Base-by-base conservation (phyloP, 2,113 vertebrate genomes). In the Bubo bubo region DNA sequence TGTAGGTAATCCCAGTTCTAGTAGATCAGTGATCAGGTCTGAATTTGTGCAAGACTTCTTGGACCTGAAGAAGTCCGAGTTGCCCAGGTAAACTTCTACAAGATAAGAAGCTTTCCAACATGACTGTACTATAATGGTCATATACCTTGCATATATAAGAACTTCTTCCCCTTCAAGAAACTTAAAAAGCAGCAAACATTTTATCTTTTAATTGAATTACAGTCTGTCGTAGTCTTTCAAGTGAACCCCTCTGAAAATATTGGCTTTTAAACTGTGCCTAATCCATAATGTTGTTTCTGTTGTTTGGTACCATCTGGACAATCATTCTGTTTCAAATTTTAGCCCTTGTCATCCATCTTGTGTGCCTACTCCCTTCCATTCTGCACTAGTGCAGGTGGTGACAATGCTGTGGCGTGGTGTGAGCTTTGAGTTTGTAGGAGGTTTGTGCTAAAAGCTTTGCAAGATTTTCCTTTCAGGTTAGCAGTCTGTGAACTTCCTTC, bases 351-450 rank as follows among this genome's bases (percentile, higher is more conserved):
- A 63, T 74, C 22, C 56, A 71, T 74, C 43, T 45, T 47, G 4
- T 2, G 0, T 45, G 82, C 7, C 37, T 77, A 15, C 22, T 95
- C 10, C 14, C 13, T 88, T 35, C 14, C 0, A 0, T 58, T 84
- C 55, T 27, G 18, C 41, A 10, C 22, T 21, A 50, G 20, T 28
- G 28, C 59, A 63, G 50, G 21, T n/a, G 20, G 17, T 86, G 28
- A 55, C 30, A 76, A 58, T 32, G 43, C 11, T 1, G 0, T 19
- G 50, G 41, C 20, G 5, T 19, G 12, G 3, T 59, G 47, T 50
- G 55, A 84, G 39, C 22, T 70, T 22, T 94, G 17, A 63, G 28
- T 67, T 43, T 86, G 76, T 21, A 80, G 14, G 1, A 86, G 52
- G 21, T 43, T 64, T 80, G 20, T 80, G 59, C 32, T 93, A 53